These are phyloP conservation scores for Congeria kusceri DNA, from an alignment of 2,888 invertebrate species.

Conservation along the genomic window DNA sequence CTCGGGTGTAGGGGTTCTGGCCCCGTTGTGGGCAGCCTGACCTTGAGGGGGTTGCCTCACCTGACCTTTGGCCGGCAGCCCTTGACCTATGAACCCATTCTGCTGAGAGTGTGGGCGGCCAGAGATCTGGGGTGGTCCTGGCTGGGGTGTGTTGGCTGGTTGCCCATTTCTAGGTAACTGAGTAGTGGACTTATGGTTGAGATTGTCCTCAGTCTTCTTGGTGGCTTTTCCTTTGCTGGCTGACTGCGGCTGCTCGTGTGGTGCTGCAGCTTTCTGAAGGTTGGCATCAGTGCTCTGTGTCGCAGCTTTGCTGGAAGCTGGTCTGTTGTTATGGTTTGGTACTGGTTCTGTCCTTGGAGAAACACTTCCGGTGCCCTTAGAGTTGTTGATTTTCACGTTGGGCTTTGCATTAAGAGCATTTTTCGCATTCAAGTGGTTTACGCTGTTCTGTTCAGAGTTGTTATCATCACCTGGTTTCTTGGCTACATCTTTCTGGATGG, in stretches of 20 bases:
- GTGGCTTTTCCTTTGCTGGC: no score
- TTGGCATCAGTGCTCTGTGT: no score
- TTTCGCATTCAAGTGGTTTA: no score
- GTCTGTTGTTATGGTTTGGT: no score
- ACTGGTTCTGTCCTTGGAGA: no score
- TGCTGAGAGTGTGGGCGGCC: not conserved
- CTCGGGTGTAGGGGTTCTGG: slow-evolving; percentile 15
- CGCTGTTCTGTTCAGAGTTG: not conserved
- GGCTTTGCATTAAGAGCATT: no score
- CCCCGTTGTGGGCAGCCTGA: slow-evolving; percentile 54
- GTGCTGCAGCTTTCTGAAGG: no score
- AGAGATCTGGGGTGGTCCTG: not conserved
- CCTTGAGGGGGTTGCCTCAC: slow-evolving; percentile 60
- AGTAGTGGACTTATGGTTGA: not conserved
- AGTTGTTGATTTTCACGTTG: no score
- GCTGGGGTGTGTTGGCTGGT: slow-evolving; percentile 10
- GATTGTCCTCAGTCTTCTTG: not conserved
- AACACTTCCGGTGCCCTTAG: no score
- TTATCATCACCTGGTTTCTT: slow-evolving; percentile 18
- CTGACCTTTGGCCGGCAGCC: slow-evolving; percentile 38
- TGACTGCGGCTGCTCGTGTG: no score
- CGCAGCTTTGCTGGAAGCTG: no score
- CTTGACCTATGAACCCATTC: slow-evolving; percentile 14
- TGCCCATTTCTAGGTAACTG: slow-evolving; percentile 29
- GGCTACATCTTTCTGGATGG: slow-evolving; percentile 9